Percentiles rank a stretch among this genome's conserved stretches.
These are phyloP conservation scores for Crocuta crocuta DNA, from an alignment of 2,113 vertebrate genomes.

Conservation along the genomic window DNA sequence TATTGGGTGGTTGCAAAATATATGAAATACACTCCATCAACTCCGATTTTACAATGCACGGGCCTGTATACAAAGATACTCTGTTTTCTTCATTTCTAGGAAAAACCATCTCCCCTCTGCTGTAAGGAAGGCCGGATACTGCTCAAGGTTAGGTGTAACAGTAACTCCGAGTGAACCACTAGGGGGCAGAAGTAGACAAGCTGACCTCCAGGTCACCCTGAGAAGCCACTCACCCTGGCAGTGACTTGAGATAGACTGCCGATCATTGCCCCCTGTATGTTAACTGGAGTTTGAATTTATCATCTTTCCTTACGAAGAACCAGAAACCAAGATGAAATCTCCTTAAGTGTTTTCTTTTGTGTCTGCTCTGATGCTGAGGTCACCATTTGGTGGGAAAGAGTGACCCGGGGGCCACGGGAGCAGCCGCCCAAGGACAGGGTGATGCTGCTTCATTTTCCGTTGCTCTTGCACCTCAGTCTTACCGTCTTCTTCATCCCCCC, in stretches of 20 bases:
- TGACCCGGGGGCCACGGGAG: neutral
- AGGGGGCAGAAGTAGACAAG: conserved; percentile 49
- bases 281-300: conserved; percentile 33
- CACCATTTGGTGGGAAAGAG: neutral
- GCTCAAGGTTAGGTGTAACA: neutral
- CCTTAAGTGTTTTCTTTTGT: neutral
- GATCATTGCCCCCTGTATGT: conserved; percentile 12
- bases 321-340: conserved; percentile 17
- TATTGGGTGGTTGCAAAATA: neutral
- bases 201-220: neutral
- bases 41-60: neutral
- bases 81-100: neutral
- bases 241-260: conserved; percentile 24
- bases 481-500: neutral
- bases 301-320: conserved; percentile 34
- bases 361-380: neutral
- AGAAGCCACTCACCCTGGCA: neutral
- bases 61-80: conserved; percentile 9
- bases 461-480: neutral
- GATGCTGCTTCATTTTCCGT: neutral
- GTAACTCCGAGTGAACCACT: neutral
- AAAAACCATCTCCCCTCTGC: neutral
- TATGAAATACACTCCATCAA: conserved; percentile 32
- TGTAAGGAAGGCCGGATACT: neutral
- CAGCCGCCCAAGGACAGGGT: neutral